A percentile compares a stretch with the other conserved stretches of the same genome.
Evolutionary conservation across 2,888 invertebrate species (phyloP).

Genomic region (Caenorhabditis sp.): DNA sequence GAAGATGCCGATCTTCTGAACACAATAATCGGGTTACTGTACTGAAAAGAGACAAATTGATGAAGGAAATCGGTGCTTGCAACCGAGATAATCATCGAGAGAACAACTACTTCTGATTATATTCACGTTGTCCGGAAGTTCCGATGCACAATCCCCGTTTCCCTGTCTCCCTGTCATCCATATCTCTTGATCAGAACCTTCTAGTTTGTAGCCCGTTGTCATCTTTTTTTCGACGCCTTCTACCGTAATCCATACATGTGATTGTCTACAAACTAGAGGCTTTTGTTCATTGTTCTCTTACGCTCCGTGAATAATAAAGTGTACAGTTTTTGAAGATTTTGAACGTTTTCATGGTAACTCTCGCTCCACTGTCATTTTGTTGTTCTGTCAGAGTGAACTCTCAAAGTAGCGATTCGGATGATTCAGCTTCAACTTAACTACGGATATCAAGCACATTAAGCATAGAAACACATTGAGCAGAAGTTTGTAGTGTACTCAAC

Average conservation of each 20-base stretch:
- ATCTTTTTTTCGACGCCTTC: background rate
- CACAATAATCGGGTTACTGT: slow-evolving; percentile 22
- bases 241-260: background rate
- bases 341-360: background rate
- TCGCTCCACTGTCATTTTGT: background rate
- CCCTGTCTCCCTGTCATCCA: no score
- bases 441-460: no score
- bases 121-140: no score
- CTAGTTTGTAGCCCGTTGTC: slow-evolving; percentile 3
- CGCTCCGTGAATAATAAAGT: background rate
- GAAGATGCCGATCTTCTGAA: slow-evolving; percentile 29
- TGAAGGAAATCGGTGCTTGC: no score
- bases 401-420: no score
- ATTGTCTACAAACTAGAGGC: slow-evolving; percentile 5
- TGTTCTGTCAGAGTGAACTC: no score
- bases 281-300: slow-evolving; percentile 1
- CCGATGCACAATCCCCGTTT: no score
- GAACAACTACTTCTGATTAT: no score
- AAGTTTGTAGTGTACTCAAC: no score
- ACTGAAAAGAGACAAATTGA: no score
- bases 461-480: no score
- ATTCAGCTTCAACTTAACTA: no score
- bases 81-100: background rate
- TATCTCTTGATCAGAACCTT: background rate
- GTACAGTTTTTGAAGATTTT: background rate